phyloP scores from a whole-genome alignment of 2,888 invertebrate species.

The Philereme transversata region DNA sequence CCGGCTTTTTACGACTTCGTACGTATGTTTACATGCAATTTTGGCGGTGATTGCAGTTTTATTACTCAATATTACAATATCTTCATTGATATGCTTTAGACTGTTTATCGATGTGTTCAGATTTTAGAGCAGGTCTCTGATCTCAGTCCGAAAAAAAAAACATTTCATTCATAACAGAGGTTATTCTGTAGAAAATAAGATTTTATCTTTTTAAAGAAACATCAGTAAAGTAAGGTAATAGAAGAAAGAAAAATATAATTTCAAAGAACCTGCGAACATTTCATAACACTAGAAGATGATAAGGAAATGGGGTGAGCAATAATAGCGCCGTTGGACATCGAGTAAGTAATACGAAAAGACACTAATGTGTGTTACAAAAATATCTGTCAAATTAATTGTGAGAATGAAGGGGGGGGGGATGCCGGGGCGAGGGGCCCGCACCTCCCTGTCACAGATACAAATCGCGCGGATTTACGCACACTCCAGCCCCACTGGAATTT shows the following conservation, averaged over 20 bases:
- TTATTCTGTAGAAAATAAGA: slow-evolving; percentile 1
- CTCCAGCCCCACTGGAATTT: slow-evolving; percentile 82
- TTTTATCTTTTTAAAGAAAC: slow-evolving; percentile 6
- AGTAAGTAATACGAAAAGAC: slow-evolving; percentile 35
- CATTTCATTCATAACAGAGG: background rate
- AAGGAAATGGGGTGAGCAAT: slow-evolving; percentile 30
- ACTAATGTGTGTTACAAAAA: slow-evolving; percentile 52
- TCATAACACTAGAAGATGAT: slow-evolving; percentile 26
- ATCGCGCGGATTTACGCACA: slow-evolving; percentile 84
- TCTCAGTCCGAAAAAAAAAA: background rate
- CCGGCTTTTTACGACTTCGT: slow-evolving; percentile 37
- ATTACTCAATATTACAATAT: background rate
- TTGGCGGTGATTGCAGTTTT: slow-evolving; percentile 17
- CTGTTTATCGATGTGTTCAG: background rate
- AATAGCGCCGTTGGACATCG: slow-evolving; percentile 21
- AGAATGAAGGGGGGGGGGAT: slow-evolving; percentile 49
- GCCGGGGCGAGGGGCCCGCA: slow-evolving; percentile 52
- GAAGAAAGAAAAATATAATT: slow-evolving; percentile 40
- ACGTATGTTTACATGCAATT: slow-evolving; percentile 25
- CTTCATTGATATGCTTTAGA: background rate
- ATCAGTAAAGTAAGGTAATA: slow-evolving; percentile 16
- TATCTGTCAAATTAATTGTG: slow-evolving; percentile 77
- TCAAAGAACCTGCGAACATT: slow-evolving; percentile 23
- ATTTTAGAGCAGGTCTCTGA: no score
- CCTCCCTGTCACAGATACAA: slow-evolving; percentile 83